Base-by-base conservation (phyloP, 2,113 vertebrate genomes). In the Dicrurus megarhynchus region DNA sequence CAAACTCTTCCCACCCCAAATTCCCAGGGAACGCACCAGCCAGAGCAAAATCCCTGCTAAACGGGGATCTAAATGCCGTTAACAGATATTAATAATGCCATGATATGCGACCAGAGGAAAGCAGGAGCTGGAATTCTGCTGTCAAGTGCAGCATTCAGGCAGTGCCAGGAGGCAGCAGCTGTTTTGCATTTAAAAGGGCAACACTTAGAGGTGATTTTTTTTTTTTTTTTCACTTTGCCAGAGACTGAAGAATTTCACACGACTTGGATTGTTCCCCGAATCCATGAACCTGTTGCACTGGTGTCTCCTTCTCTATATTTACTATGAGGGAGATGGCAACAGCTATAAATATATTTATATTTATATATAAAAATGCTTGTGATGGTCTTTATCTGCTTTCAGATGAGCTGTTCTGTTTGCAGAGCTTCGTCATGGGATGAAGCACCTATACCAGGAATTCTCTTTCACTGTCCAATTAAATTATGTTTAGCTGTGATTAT, bases 261-360 rank as follows among this genome's bases (percentile, higher is more conserved):
- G 10, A 68, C 73, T 86, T 76, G 49, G 52, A 39, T 84, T 88
- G 74, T 75, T 65, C 78, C 57, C 83, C 23, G 39, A 81, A 79
- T 83, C 90, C 86, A 47, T 84, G 77, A 94, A 95, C 89, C 88
- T 93, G 87, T 96, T 96, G 76, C 60, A 64, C 39, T 90, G 71
- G 41, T 77, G 90, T 93, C 68, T 94, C 91, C 76, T 93, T 91
- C 87, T 91, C 87, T 93, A 42, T 94, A 95, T 91, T 93, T 94
- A 80, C 59, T 68, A 22, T 42, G 44, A 94, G 28, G 55, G 69
- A 94, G 80, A 55, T 75, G 56, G 83, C n/a, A 96, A 94, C 83
- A 93, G 53, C 50, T 78, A 63, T 94, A 37, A 49, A 88, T 52
- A 42, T 15, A n/a, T 32, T 52, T 65, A 11, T 67, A 77, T 39